Evolutionary conservation across 2,113 vertebrate genomes (phyloP).

Genomic region (Pycnonotus jocosus): DNA sequence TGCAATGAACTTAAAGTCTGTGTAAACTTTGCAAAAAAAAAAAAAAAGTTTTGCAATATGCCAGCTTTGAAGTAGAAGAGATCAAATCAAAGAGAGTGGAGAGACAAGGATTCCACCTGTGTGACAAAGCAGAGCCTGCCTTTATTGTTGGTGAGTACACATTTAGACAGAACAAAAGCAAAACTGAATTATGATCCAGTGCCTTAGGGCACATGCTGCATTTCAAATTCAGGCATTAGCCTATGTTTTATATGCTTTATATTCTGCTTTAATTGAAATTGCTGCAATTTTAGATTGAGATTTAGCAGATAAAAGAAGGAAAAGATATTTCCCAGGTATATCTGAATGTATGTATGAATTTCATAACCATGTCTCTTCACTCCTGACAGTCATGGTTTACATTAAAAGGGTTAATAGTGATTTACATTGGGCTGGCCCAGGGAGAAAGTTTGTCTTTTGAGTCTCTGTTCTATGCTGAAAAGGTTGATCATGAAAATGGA

Average conservation of each 20-base stretch:
- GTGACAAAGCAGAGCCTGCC: not conserved
- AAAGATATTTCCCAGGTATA: not conserved
- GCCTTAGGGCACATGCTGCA: not conserved
- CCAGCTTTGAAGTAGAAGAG: not conserved
- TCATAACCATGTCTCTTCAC: not conserved
- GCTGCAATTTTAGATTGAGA: not conserved
- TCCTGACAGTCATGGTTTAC: not conserved
- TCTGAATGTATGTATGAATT: not conserved
- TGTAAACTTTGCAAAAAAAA: not conserved
- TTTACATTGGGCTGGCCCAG: not conserved
- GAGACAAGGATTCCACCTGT: not conserved
- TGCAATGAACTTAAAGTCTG: not conserved
- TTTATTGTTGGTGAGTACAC: not conserved
- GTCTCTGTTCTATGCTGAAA: not conserved
- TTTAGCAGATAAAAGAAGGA: not conserved
- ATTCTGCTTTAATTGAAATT: constrained; percentile 14
- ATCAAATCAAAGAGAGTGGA: not conserved
- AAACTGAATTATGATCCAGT: not conserved
- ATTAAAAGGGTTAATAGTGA: not conserved
- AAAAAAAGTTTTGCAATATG: not conserved
- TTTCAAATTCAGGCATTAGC: constrained; percentile 5
- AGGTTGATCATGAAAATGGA: not conserved
- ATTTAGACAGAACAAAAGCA: not conserved
- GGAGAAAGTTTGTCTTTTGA: not conserved
- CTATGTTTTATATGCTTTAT: not conserved